A percentile compares a stretch with the other conserved stretches of the same genome.
Conservation (phyloP, 2,113 vertebrate species). For the Megatriorchis doriae region DNA sequence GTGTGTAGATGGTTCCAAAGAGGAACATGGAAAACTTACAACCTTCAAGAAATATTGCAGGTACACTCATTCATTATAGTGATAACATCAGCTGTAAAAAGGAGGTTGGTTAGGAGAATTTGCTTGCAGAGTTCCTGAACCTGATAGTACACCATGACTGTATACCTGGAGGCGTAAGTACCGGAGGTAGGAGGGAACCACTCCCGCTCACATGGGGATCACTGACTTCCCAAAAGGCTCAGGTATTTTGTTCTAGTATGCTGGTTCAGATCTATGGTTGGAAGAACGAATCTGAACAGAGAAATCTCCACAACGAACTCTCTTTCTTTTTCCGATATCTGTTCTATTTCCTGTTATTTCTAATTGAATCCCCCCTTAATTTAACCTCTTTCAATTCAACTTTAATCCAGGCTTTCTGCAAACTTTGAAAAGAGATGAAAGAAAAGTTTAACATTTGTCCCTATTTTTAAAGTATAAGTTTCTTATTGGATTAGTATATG, state of each 20-base stretch:
- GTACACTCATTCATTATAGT: rapidly evolving
- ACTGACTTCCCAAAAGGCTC: not conserved
- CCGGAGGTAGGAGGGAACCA: not conserved
- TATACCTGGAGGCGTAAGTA: not conserved
- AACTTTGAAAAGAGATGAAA: not conserved
- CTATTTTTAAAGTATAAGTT: not conserved
- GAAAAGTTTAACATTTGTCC: not conserved
- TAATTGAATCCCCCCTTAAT: not conserved
- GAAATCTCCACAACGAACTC: not conserved
- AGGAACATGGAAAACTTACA: rapidly evolving
- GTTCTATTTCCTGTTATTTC: not conserved
- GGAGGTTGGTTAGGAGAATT: not conserved
- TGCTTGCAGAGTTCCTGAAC: not conserved
- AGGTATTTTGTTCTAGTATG: not conserved
- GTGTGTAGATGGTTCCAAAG: not conserved
- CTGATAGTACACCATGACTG: not conserved
- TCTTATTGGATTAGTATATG: not conserved
- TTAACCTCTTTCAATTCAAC: not conserved
- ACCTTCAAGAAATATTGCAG: not conserved
- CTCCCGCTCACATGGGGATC: not conserved
- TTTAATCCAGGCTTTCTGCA: not conserved
- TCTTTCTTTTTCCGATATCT: not conserved
- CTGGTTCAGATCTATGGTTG: not conserved
- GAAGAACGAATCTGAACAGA: not conserved
- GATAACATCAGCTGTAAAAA: not conserved